A percentile compares a stretch with the other conserved stretches of the same genome.
These are phyloP conservation scores for Lycaena phlaeas DNA, from an alignment of 2,888 invertebrate genomes.

Conservation along the genomic window DNA sequence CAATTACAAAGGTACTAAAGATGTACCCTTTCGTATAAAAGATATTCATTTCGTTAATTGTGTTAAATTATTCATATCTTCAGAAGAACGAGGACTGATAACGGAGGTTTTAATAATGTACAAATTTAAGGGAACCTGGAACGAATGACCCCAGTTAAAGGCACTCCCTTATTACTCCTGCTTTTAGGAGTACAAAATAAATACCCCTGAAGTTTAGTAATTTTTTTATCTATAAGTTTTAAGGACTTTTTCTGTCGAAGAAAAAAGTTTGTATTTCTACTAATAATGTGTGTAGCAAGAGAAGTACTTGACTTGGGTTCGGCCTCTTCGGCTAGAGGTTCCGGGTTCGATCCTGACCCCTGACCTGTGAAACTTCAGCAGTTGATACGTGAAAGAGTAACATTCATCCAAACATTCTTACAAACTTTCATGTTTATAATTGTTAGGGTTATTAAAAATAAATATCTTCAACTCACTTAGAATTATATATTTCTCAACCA, in stretches of 20 bases:
- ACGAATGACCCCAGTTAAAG: conserved; percentile 21
- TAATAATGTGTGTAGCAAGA: neutral
- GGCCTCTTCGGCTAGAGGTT: no score
- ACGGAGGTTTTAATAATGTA: conserved; percentile 20
- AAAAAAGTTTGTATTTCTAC: neutral
- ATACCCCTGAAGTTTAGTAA: neutral
- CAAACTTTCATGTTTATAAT: no score
- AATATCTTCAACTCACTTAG: no score
- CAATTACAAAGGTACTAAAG: neutral
- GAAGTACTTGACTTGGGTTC: no score
- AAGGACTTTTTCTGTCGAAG: neutral
- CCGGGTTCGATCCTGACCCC: no score
- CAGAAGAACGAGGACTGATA: conserved; percentile 7
- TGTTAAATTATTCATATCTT: conserved; percentile 10
- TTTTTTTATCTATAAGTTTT: neutral
- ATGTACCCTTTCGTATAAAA: neutral
- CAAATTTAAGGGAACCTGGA: conserved; percentile 22
- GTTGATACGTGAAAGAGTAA: no score
- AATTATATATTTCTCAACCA: no score
- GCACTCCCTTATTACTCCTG: neutral
- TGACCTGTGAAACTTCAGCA: no score
- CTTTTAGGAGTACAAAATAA: neutral
- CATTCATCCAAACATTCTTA: no score
- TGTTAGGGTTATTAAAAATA: no score
- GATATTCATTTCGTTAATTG: conserved; percentile 3